Conservation (phyloP, 2,888 invertebrate species). For the Yponomeuta cagnagella region DNA sequence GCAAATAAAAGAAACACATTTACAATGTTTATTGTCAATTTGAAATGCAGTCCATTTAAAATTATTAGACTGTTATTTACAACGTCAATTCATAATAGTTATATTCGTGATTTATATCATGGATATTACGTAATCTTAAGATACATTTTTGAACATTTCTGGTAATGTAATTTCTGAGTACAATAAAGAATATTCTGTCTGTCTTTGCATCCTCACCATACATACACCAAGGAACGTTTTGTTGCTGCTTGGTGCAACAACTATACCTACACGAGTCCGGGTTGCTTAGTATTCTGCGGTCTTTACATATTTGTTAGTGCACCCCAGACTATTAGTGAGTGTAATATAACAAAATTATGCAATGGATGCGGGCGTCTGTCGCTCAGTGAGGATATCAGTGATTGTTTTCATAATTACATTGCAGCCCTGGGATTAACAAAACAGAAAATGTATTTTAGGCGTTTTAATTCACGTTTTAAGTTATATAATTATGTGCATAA, state of each 20-base stretch:
- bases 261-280: background rate
- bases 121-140: background rate
- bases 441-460: too few relatives aligned
- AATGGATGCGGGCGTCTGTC: background rate
- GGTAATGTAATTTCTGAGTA: too few relatives aligned
- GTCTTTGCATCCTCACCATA: background rate
- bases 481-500: too few relatives aligned
- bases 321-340: background rate
- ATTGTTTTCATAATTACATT: background rate
- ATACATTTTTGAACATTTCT: too few relatives aligned
- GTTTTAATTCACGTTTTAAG: too few relatives aligned
- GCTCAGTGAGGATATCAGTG: background rate
- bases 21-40: slow-evolving; percentile 32
- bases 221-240: too few relatives aligned
- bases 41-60: slow-evolving; percentile 31
- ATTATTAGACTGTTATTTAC: background rate
- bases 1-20: slow-evolving; percentile 13
- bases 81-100: background rate
- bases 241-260: background rate
- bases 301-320: background rate
- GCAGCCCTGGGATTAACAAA: too few relatives aligned
- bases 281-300: slow-evolving; percentile 4
- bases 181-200: too few relatives aligned
- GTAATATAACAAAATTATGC: background rate
- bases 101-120: background rate